Conservation (phyloP, 2,113 vertebrate species). For the Choloepus hoffmanni region DNA sequence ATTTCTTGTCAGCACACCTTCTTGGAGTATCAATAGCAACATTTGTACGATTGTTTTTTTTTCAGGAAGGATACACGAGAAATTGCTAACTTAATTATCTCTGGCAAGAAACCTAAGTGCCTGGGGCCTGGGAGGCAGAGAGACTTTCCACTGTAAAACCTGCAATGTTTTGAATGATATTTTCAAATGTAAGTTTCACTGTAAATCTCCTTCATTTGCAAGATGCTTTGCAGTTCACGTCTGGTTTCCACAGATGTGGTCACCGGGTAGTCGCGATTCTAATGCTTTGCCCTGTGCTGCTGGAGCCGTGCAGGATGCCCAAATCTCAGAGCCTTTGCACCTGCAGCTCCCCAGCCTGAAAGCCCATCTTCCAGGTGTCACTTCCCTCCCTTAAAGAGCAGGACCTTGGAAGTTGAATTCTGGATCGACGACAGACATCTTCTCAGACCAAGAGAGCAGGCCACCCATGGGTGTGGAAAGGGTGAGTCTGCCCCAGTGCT, state of each 20-base stretch:
- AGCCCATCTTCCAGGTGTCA: too few relatives aligned
- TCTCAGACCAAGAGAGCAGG: too few relatives aligned
- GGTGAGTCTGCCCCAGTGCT: too few relatives aligned
- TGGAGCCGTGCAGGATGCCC: not conserved
- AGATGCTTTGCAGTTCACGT: not conserved
- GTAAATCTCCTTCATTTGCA: not conserved
- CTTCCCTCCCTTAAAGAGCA: not conserved
- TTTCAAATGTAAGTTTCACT: not conserved
- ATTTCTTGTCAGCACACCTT: not conserved
- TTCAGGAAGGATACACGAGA: not conserved
- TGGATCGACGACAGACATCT: too few relatives aligned
- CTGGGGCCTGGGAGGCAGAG: not conserved
- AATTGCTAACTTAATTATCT: not conserved
- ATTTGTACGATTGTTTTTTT: not conserved
- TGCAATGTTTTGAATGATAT: not conserved
- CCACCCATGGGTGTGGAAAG: too few relatives aligned
- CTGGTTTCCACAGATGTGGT: too few relatives aligned
- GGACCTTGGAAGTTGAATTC: too few relatives aligned
- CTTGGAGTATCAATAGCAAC: not conserved
- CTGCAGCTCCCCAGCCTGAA: not conserved
- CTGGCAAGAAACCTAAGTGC: not conserved
- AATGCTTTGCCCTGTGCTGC: not conserved
- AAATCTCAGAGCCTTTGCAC: not conserved
- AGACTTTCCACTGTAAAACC: not conserved
- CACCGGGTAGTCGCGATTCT: accelerated